Percentiles rank a stretch among this genome's conserved stretches.
Evolutionary conservation across 1,140 invertebrate genomes (phyloP).

Genomic region (Euwallacea similis): DNA sequence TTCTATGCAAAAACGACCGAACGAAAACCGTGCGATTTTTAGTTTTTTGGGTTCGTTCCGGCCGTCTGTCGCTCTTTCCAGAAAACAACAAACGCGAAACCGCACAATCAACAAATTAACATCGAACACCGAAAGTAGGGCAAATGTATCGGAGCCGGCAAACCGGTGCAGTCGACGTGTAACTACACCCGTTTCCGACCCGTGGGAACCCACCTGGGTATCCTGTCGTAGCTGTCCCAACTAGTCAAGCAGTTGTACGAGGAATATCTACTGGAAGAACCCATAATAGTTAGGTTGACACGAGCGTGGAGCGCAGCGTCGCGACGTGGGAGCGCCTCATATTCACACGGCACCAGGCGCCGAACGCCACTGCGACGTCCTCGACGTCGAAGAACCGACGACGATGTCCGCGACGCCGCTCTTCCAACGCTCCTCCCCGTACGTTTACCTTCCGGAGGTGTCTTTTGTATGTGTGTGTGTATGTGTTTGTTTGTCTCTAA

Average conservation of each 20-base stretch:
- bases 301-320: conserved; percentile 21
- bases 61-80: too few relatives aligned
- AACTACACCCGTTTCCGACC: background rate
- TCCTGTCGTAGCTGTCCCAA: conserved; percentile 87
- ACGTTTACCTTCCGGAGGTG: conserved; percentile 16
- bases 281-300: conserved; percentile 56
- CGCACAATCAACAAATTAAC: background rate
- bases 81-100: background rate
- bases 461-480: background rate
- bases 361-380: conserved; percentile 48
- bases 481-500: background rate
- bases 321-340: conserved; percentile 41
- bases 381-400: conserved; percentile 23
- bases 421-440: conserved; percentile 24
- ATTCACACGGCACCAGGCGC: conserved; percentile 46
- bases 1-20: too few relatives aligned
- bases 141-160: conserved; percentile 8
- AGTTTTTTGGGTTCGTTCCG: too few relatives aligned
- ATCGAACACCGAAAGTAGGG: conserved; percentile 6
- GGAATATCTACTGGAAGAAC: conserved; percentile 75
- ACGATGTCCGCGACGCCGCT: conserved; percentile 16
- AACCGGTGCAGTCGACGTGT: background rate
- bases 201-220: conserved; percentile 67
- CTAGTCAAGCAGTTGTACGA: conserved; percentile 85
- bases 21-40: too few relatives aligned